Evolutionary conservation across 1,140 invertebrate genomes (phyloP).

Genomic region (Augochlora pura): DNA sequence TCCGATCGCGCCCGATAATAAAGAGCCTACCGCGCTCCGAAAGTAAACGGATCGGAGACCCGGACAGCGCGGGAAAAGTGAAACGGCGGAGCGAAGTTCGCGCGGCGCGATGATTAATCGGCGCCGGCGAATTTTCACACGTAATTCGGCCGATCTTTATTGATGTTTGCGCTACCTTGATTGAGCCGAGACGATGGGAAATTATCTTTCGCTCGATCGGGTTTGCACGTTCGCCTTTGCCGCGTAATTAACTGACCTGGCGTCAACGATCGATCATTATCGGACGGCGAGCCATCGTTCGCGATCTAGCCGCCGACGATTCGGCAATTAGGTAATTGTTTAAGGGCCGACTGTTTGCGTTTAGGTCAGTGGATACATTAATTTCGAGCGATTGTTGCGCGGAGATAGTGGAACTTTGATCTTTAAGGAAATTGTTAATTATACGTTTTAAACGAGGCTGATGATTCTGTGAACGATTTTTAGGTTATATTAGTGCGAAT

Average conservation of each 20-base stretch:
- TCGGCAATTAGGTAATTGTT: too few relatives aligned
- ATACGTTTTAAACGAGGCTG: too few relatives aligned
- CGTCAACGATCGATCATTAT: conserved; percentile 16
- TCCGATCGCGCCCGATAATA: conserved; percentile 8
- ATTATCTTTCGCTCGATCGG: neutral
- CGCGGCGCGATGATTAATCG: conserved; percentile 2
- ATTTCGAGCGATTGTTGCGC: too few relatives aligned
- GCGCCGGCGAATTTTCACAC: neutral
- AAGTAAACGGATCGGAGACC: conserved; percentile 6
- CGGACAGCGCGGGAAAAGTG: neutral
- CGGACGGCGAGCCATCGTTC: neutral
- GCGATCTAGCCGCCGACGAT: neutral
- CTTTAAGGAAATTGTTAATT: too few relatives aligned
- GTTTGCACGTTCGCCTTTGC: neutral
- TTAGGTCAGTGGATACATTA: too few relatives aligned
- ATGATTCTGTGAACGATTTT: too few relatives aligned
- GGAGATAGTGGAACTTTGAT: too few relatives aligned
- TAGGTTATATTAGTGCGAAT: too few relatives aligned
- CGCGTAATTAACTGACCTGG: conserved; percentile 2
- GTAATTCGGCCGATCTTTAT: conserved; percentile 17
- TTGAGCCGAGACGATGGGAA: neutral
- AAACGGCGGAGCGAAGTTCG: too few relatives aligned
- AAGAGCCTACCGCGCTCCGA: conserved; percentile 5
- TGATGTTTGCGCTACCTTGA: neutral
- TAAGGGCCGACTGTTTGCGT: too few relatives aligned